Evolutionary conservation across 2,888 invertebrate species (phyloP).

Genomic region (Apodemia duryi): DNA sequence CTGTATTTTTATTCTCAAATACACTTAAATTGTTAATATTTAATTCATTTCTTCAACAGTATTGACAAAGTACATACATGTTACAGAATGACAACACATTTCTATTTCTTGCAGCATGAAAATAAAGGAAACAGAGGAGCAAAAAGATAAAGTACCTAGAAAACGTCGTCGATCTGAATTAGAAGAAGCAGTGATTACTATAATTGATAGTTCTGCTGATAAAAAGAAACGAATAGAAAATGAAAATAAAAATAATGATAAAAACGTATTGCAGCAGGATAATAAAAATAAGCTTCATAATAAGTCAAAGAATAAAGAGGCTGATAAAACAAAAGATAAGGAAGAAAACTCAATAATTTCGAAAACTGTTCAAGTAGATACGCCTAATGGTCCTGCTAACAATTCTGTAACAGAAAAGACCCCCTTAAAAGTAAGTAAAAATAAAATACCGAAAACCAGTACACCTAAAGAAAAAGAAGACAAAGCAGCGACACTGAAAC

Average conservation of each 20-base stretch:
- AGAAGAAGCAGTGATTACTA: slow-evolving; percentile 52
- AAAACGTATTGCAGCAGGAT: slow-evolving; percentile 13
- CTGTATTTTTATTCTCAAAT: too few relatives aligned
- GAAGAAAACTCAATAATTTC: slow-evolving; percentile 11
- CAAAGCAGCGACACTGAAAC: slow-evolving; percentile 27
- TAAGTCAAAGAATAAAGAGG: slow-evolving; percentile 17
- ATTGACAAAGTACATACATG: too few relatives aligned
- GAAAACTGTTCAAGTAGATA: not conserved
- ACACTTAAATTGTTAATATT: too few relatives aligned
- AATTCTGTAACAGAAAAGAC: slow-evolving; percentile 34
- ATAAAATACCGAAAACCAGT: slow-evolving; percentile 31
- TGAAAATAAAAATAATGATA: slow-evolving; percentile 25
- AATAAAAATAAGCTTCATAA: slow-evolving; percentile 15
- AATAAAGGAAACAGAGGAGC: slow-evolving; percentile 38
- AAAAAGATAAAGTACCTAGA: slow-evolving; percentile 38
- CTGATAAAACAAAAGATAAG: slow-evolving; percentile 18
- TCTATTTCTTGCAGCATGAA: slow-evolving; percentile 40
- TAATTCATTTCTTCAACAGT: not conserved
- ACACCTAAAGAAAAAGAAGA: slow-evolving; percentile 33
- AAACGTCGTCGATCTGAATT: slow-evolving; percentile 61
- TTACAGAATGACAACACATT: not conserved
- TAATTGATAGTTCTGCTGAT: slow-evolving; percentile 42
- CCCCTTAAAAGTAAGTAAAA: slow-evolving; percentile 32
- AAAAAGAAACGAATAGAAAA: slow-evolving; percentile 44
- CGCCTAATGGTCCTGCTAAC: slow-evolving; percentile 21